phyloP scores from a whole-genome alignment of 2,113 vertebrate genomes.

The Pangasianodon hypophthalmus region DNA sequence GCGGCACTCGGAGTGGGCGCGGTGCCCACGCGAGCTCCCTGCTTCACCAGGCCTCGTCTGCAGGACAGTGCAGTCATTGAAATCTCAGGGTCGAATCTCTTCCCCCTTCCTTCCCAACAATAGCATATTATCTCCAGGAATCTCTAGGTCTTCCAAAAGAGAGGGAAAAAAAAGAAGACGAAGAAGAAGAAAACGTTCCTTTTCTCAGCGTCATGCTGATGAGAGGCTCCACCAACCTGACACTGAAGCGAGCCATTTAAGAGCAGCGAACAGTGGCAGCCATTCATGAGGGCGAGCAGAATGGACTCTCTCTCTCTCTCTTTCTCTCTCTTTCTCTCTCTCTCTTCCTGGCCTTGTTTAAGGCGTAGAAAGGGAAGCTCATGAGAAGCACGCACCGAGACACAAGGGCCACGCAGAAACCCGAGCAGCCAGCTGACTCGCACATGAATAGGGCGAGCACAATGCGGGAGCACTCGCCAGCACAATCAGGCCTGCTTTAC shows the following conservation, averaged over 20 bases:
- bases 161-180: slow-evolving; percentile 65
- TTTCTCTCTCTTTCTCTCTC: slow-evolving; percentile 79
- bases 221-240: slow-evolving; percentile 82
- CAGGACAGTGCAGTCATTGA: slow-evolving; percentile 80
- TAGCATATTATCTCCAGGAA: slow-evolving; percentile 83
- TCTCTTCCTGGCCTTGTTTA: slow-evolving; percentile 80
- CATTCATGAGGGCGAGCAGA: slow-evolving; percentile 80
- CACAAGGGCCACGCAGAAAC: slow-evolving; percentile 74
- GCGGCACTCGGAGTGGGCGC: background rate
- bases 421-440: slow-evolving; percentile 77
- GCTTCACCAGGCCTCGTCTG: slow-evolving; percentile 66
- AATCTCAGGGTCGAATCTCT: slow-evolving; percentile 70
- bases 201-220: slow-evolving; percentile 81
- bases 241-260: slow-evolving; percentile 83
- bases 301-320: slow-evolving; percentile 78
- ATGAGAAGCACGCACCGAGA: slow-evolving; percentile 69
- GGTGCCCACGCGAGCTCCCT: slow-evolving; percentile 35
- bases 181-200: slow-evolving; percentile 72
- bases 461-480: slow-evolving; percentile 72
- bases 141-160: slow-evolving; percentile 81
- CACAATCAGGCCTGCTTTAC: slow-evolving; percentile 69
- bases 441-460: slow-evolving; percentile 75
- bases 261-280: slow-evolving; percentile 77
- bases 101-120: slow-evolving; percentile 68
- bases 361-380: slow-evolving; percentile 79